These are phyloP conservation scores for Coregonus suidteri DNA, from an alignment of 2,797 vertebrate genomes.

Conservation along the genomic window DNA sequence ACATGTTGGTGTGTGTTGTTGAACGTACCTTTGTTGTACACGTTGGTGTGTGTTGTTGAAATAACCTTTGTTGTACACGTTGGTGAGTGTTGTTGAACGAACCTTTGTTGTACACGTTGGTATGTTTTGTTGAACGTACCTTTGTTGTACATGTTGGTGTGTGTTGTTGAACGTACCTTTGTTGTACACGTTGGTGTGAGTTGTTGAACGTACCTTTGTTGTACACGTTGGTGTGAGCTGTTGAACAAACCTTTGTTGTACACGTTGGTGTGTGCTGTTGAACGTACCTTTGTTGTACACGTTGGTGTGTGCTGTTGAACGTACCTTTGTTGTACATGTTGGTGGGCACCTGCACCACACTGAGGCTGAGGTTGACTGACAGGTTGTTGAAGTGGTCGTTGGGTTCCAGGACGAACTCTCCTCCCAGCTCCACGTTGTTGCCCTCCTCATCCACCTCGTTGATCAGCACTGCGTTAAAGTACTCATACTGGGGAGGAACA, in stretches of 20 bases:
- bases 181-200: background rate
- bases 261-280: background rate
- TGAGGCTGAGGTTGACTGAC: slow-evolving; percentile 94
- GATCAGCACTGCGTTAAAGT: slow-evolving; percentile 96
- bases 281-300: slow-evolving; percentile 30
- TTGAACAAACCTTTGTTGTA: slow-evolving; percentile 26
- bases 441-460: slow-evolving; percentile 92
- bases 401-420: slow-evolving; percentile 92
- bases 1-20: background rate
- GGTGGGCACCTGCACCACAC: slow-evolving; percentile 96
- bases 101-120: slow-evolving; percentile 94
- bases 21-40: slow-evolving; percentile 86
- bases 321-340: slow-evolving; percentile 94
- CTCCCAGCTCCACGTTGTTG: slow-evolving; percentile 90
- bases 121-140: no score
- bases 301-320: background rate
- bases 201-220: slow-evolving; percentile 27
- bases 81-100: background rate
- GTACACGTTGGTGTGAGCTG: background rate
- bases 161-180: slow-evolving; percentile 40
- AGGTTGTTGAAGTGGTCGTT: slow-evolving; percentile 97
- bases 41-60: no score
- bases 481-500: slow-evolving; percentile 85
- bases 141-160: no score
- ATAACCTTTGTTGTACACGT: slow-evolving; percentile 25